Conservation (phyloP, 1,140 invertebrate genomes). For the Drosophila lacteicornis region DNA sequence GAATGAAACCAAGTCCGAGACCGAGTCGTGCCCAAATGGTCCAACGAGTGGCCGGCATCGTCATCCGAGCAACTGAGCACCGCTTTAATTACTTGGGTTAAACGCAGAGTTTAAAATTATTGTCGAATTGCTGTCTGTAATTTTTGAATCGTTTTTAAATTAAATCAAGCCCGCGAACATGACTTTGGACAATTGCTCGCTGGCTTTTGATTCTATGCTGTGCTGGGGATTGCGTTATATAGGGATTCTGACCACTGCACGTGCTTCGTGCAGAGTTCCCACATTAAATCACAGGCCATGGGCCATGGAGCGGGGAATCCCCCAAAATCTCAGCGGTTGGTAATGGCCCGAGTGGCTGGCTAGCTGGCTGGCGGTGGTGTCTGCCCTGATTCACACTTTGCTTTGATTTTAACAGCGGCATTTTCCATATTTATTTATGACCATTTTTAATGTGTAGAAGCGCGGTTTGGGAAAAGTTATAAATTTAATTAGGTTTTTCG, state of each 20-base stretch:
- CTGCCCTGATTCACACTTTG: slow-evolving; percentile 43
- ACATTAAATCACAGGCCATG: slow-evolving; percentile 70
- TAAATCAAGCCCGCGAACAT: slow-evolving; percentile 69
- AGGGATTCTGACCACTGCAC: slow-evolving; percentile 53
- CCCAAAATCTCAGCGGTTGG: slow-evolving; percentile 40
- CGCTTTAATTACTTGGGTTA: slow-evolving; percentile 80
- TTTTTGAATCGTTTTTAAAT: slow-evolving; percentile 83
- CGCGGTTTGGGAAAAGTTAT: neutral
- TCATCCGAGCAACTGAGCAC: slow-evolving; percentile 59
- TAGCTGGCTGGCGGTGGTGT: slow-evolving; percentile 14
- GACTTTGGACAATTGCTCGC: slow-evolving; percentile 37
- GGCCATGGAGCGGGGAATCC: slow-evolving; percentile 15
- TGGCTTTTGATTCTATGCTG: slow-evolving; percentile 3
- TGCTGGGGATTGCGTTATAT: too few relatives aligned
- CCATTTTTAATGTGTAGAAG: slow-evolving; percentile 12
- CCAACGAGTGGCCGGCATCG: slow-evolving; percentile 26
- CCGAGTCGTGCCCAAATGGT: slow-evolving; percentile 40
- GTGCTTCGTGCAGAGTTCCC: slow-evolving; percentile 69
- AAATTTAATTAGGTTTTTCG: neutral
- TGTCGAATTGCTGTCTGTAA: slow-evolving; percentile 63
- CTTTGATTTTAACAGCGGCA: slow-evolving; percentile 8
- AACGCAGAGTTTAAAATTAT: slow-evolving; percentile 77
- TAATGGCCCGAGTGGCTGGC: slow-evolving; percentile 17
- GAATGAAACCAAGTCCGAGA: slow-evolving; percentile 63
- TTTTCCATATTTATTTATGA: slow-evolving; percentile 35